These are phyloP conservation scores for Trissolcus basalis DNA, from an alignment of 1,140 invertebrate species.

Conservation along the genomic window DNA sequence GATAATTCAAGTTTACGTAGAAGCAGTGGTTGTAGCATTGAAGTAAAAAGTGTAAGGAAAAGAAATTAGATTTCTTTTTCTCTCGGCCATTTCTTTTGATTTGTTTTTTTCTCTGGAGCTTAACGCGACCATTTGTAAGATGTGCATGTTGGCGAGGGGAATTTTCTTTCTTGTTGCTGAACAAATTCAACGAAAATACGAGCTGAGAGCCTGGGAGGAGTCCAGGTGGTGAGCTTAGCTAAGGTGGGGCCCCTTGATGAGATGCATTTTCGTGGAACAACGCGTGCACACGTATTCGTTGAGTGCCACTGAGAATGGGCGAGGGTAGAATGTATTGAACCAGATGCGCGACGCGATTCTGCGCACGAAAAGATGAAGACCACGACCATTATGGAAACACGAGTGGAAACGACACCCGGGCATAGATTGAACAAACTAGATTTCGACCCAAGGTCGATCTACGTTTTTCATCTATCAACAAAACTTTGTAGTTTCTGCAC, in stretches of 20 bases:
- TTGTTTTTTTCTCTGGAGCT: slow-evolving; percentile 29
- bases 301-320: slow-evolving; percentile 48
- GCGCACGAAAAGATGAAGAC: slow-evolving; percentile 60
- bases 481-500: slow-evolving; percentile 20
- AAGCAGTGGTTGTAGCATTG: not conserved
- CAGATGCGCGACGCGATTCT: slow-evolving; percentile 71
- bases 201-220: slow-evolving; percentile 57
- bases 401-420: slow-evolving; percentile 38
- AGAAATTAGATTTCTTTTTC: slow-evolving; percentile 54
- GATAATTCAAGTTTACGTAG: too few species aligned
- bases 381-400: slow-evolving; percentile 49
- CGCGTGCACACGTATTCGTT: slow-evolving; percentile 51
- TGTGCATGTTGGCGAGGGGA: slow-evolving; percentile 39
- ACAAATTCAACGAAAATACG: slow-evolving; percentile 54
- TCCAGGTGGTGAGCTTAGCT: slow-evolving; percentile 64
- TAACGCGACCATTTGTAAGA: slow-evolving; percentile 60
- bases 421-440: slow-evolving; percentile 48
- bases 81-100: slow-evolving; percentile 39
- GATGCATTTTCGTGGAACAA: slow-evolving; percentile 64
- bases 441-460: slow-evolving; percentile 51
- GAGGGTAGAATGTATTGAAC: slow-evolving; percentile 69
- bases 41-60: slow-evolving; percentile 13
- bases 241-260: slow-evolving; percentile 58
- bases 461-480: slow-evolving; percentile 14
- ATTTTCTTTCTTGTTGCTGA: slow-evolving; percentile 24